These are phyloP conservation scores for Chaetophractus vellerosus DNA, from an alignment of 2,797 vertebrate species.

Conservation along the genomic window DNA sequence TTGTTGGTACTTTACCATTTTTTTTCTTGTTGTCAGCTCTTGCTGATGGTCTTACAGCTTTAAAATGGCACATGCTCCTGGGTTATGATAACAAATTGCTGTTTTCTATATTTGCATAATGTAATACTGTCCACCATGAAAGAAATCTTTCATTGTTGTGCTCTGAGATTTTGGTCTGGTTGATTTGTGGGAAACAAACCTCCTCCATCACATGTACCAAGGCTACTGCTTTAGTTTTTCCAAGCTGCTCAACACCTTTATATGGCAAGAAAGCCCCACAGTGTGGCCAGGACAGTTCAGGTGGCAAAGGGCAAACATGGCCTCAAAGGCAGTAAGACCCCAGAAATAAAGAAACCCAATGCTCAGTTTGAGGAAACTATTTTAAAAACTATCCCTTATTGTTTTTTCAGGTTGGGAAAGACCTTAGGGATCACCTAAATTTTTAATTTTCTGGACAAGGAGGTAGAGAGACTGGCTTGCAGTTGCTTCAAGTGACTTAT, in stretches of 20 bases:
- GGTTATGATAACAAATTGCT: not conserved
- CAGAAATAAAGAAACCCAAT: not conserved
- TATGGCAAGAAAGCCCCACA: accelerated
- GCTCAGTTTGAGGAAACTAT: not conserved
- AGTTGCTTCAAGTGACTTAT: not conserved
- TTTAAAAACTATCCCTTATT: not conserved
- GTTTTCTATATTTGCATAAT: not conserved
- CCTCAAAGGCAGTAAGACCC: not conserved
- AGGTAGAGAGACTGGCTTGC: not conserved
- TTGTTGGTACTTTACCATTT: not conserved
- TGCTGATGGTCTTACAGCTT: not conserved
- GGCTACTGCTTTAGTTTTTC: not conserved
- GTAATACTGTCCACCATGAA: not conserved
- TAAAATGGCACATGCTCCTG: not conserved
- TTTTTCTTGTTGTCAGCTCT: constrained; percentile 55
- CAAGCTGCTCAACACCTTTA: not conserved
- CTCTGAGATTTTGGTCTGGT: not conserved
- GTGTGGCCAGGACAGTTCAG: not conserved
- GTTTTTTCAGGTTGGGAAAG: not conserved
- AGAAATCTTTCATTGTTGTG: too few species aligned
- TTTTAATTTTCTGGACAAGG: not conserved
- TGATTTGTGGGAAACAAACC: not conserved
- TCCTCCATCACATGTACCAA: accelerated
- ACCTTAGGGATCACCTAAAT: not conserved
- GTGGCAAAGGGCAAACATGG: not conserved